Conservation (phyloP, 2,113 vertebrate genomes). For the Myocastor coypus region DNA sequence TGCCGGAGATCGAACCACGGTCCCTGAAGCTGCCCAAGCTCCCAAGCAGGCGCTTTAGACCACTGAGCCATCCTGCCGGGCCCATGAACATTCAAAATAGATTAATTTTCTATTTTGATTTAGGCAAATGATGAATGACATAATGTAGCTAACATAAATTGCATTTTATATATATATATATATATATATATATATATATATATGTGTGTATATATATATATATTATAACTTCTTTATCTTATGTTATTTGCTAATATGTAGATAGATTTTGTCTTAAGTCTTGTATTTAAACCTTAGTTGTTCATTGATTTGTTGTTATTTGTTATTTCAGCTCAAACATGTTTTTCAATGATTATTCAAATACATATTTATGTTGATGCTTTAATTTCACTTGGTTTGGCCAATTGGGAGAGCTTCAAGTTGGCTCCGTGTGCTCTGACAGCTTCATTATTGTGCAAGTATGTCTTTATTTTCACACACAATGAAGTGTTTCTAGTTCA, state of each 20-base stretch:
- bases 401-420: neutral
- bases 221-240: neutral
- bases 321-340: neutral
- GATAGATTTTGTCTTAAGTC: neutral
- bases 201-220: neutral
- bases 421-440: neutral
- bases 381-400: neutral
- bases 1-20: too few species aligned
- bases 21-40: too few species aligned
- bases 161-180: too few species aligned
- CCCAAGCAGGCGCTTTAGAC: too few species aligned
- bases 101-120: neutral
- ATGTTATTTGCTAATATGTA: neutral
- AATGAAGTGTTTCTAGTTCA: neutral
- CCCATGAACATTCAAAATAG: neutral
- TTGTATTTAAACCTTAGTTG: neutral
- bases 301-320: neutral
- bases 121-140: neutral
- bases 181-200: neutral
- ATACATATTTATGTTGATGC: neutral
- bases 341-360: neutral
- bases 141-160: neutral
- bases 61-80: too few species aligned
- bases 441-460: neutral
- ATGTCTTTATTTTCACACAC: neutral